phyloP scores from a whole-genome alignment of 2,888 invertebrate species.

The Beris chalybata region DNA sequence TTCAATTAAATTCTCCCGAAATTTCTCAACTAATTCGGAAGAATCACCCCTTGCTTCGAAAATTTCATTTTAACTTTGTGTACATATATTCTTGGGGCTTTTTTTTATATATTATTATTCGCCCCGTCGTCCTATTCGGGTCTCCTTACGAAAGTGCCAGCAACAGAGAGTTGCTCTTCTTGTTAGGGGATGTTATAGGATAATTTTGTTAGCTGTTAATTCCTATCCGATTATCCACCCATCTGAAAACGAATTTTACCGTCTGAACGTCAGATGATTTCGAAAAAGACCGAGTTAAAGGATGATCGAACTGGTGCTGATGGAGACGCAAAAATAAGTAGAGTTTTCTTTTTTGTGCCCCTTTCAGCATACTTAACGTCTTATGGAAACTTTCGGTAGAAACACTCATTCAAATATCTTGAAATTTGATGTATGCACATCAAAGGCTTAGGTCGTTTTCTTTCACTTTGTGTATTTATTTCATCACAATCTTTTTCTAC shows the following conservation, averaged over 20 bases:
- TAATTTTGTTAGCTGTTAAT: slow-evolving; percentile 25
- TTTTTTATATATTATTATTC: no score
- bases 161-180: neutral
- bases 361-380: neutral
- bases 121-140: no score
- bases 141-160: neutral
- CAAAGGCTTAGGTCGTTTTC: slow-evolving; percentile 4
- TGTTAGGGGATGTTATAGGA: neutral
- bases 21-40: neutral
- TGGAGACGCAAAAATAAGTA: no score
- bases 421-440: slow-evolving; percentile 3
- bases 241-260: slow-evolving; percentile 16
- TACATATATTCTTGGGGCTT: no score
- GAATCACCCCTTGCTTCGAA: slow-evolving; percentile 5
- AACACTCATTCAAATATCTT: neutral
- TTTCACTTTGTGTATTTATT: neutral
- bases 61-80: neutral
- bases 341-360: no score
- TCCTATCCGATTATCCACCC: slow-evolving; percentile 18
- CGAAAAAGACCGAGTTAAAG: no score
- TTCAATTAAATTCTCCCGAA: slow-evolving; percentile 10
- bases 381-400: neutral
- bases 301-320: no score
- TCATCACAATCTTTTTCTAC: neutral
- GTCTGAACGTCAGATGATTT: slow-evolving; percentile 3